A percentile compares a stretch with the other conserved stretches of the same genome.
These are phyloP conservation scores for Serripes groenlandicus DNA, from an alignment of 2,888 invertebrate species.

Conservation along the genomic window DNA sequence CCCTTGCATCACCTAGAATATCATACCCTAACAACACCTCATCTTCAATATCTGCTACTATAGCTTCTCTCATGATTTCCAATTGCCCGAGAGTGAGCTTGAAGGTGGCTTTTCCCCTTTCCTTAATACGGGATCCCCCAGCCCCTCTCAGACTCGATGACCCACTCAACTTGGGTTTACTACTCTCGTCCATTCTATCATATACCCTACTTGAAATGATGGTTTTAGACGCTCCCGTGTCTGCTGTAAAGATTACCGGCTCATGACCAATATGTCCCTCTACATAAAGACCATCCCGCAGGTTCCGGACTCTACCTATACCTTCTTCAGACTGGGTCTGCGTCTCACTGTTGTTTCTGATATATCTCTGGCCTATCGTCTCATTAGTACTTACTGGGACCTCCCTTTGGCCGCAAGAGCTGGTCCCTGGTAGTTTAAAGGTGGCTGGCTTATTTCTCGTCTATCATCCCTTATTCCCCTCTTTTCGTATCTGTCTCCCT, in stretches of 20 bases:
- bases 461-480: too few species aligned
- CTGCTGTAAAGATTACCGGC: not conserved
- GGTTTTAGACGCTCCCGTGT: not conserved
- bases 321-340: not conserved
- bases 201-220: not conserved
- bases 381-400: not conserved
- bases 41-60: conserved; percentile 54
- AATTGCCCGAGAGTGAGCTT: conserved; percentile 24
- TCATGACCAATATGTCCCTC: not conserved
- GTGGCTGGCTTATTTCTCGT: too few species aligned
- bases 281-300: not conserved
- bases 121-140: conserved; percentile 4
- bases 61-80: conserved; percentile 28
- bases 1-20: not conserved
- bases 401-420: conserved; percentile 10
- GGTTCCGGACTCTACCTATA: not conserved
- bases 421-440: conserved; percentile 9
- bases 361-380: not conserved
- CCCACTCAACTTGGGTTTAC: conserved; percentile 5
- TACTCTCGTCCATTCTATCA: not conserved
- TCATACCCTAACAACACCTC: conserved; percentile 16
- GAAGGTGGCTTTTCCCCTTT: conserved; percentile 42
- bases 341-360: not conserved
- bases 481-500: conserved; percentile 7
- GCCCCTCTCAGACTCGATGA: conserved; percentile 14